These are phyloP conservation scores for Tridacna gigas DNA, from an alignment of 2,888 invertebrate genomes.

Conservation along the genomic window DNA sequence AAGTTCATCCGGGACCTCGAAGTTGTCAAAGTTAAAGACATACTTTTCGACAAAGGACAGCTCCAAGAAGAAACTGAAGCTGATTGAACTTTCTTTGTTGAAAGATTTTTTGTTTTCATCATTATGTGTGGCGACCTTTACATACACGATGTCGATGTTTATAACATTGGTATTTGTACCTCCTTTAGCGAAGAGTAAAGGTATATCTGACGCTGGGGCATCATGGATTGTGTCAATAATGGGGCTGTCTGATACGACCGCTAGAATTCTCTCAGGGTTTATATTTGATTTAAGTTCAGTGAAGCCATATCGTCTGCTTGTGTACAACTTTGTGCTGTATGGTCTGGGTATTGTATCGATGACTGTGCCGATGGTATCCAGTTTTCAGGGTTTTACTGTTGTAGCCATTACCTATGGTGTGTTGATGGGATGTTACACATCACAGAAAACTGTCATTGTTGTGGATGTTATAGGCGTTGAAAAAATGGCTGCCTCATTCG, in stretches of 20 bases:
- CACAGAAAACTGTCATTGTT: conserved; percentile 78
- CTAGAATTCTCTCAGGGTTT: conserved; percentile 67
- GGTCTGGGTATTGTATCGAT: conserved; percentile 66
- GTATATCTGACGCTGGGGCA: conserved; percentile 65
- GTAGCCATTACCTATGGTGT: conserved; percentile 71
- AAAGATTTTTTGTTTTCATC: conserved; percentile 63
- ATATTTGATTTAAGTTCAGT: conserved; percentile 69
- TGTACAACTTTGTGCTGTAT: conserved; percentile 73
- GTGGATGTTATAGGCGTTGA: conserved; percentile 77
- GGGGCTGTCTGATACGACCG: conserved; percentile 70
- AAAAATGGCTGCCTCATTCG: conserved; percentile 74
- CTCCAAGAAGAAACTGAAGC: conserved; percentile 37
- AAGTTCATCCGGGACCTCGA: too few species aligned
- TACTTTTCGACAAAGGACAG: neutral
- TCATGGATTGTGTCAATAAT: conserved; percentile 71
- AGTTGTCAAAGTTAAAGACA: too few species aligned
- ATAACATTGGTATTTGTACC: conserved; percentile 75
- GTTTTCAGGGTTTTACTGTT: conserved; percentile 59
- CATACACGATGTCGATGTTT: conserved; percentile 66
- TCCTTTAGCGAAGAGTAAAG: conserved; percentile 69
- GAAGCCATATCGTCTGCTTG: conserved; percentile 64
- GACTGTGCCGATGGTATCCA: conserved; percentile 63
- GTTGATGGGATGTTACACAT: conserved; percentile 72
- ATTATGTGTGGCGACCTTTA: conserved; percentile 61
- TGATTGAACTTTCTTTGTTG: conserved; percentile 63